Conservation (phyloP, 2,797 vertebrate species). For the Phylloscopus collybita region DNA sequence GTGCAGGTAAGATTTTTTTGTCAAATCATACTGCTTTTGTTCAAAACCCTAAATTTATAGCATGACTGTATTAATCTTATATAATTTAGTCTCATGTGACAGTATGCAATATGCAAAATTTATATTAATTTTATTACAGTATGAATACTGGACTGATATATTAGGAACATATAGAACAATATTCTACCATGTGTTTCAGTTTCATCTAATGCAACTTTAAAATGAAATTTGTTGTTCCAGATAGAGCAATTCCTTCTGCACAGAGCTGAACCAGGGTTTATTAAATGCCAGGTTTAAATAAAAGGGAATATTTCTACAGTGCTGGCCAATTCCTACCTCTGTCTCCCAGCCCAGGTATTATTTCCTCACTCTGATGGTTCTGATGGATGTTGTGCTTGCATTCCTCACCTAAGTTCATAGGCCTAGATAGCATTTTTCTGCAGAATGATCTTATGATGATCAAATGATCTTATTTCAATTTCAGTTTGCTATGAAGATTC, state of each 20-base stretch:
- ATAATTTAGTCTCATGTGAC: neutral
- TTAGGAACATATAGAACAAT: neutral
- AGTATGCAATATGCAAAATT: neutral
- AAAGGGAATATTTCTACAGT: neutral
- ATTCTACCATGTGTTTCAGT: neutral
- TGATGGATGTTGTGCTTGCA: neutral
- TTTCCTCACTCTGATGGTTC: neutral
- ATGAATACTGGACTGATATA: neutral
- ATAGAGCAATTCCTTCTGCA: neutral
- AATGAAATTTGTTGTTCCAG: neutral
- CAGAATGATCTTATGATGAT: neutral
- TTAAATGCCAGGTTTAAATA: neutral
- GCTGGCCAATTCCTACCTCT: neutral
- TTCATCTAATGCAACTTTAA: neutral
- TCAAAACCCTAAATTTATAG: neutral
- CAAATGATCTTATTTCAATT: neutral
- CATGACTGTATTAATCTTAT: neutral
- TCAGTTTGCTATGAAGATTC: neutral
- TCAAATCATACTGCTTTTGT: neutral
- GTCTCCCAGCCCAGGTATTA: neutral
- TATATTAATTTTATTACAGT: neutral
- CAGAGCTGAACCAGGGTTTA: neutral
- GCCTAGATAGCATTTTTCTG: neutral
- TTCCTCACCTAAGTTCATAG: rapidly evolving
- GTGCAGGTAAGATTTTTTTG: neutral